phyloP scores from a whole-genome alignment of 2,797 vertebrate species.

The Coracias cyanogaster region DNA sequence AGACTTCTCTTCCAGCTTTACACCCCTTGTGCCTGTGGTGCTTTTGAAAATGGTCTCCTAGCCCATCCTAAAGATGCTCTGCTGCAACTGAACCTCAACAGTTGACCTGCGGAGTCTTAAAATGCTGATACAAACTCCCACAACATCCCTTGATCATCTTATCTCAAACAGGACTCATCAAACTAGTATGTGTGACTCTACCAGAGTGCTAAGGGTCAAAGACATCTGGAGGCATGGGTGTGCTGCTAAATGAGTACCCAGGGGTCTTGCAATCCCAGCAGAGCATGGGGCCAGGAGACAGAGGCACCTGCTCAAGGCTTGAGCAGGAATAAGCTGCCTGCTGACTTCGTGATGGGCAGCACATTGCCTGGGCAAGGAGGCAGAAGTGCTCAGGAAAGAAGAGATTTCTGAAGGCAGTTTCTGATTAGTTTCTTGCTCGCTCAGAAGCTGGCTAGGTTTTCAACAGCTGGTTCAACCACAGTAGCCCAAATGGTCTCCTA shows the following conservation, averaged over 20 bases:
- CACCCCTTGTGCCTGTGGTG: neutral
- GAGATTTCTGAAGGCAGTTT: neutral
- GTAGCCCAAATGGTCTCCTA: neutral
- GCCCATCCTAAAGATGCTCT: neutral
- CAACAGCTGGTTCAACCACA: constrained; percentile 26
- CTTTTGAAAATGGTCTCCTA: neutral
- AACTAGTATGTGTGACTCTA: neutral
- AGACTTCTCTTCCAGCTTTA: neutral
- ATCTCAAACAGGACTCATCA: neutral
- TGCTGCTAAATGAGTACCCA: neutral
- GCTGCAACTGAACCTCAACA: neutral
- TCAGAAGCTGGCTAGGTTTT: constrained; percentile 15
- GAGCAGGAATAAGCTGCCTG: neutral
- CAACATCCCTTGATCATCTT: neutral
- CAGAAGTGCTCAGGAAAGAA: accelerated
- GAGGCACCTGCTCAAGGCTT: neutral
- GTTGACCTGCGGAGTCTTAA: neutral
- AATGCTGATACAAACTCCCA: neutral
- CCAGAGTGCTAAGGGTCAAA: neutral
- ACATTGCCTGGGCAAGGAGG: neutral
- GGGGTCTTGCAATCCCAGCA: neutral
- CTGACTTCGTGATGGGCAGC: neutral
- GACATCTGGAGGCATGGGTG: neutral
- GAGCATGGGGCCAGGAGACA: neutral
- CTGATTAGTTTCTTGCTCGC: neutral